Base-by-base conservation (phyloP, 2,797 vertebrate genomes). In the Orestias chungarensis region DNA sequence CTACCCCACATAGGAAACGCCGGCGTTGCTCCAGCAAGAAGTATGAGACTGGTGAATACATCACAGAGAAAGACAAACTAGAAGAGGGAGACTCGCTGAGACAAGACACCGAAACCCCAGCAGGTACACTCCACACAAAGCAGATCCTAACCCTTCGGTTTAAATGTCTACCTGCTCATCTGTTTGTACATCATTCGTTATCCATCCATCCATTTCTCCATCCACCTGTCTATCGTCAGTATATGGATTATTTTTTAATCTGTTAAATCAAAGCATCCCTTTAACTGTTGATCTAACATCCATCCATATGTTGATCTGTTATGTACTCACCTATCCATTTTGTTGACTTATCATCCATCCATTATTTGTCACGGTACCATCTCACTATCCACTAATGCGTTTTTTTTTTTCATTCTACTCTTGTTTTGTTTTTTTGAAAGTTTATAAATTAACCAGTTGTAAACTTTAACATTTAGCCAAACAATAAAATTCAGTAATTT, bases 21-120 rank as follows among this genome's bases (percentile, higher is more conserved):
- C 94, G 95, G 76, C 93, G 97, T 29, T 97, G 96, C 90, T 96
- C 96, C 72, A 99, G 93, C 89, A 94, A 94, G 73, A 99, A 97
- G 80, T 99, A 99, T 82, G 97, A 98, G 90, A 98, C 95, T 0
- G 98, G 97, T 57, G 98, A 99, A 62, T 99, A 98, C 87, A 85
- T 98, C 87, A 97, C 95, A 0, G 97, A 97, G 87, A 95, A 94
- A 73, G 96, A 96, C 85, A 96, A 97, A 85, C 94, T 95, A 73
- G 94, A 90, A 49, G 95, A 95, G 25, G 92, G 88, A 57, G 87
- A 82, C 29, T 79, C 80, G 44, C 38, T 62, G 66, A 86, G 79
- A 55, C 85, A 76, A 70, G 78, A 88, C 25, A 23, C 68, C 8
- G 78, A 75, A 52, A 73, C 72, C 23, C 79, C 87, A 82, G 75